Base-by-base conservation (phyloP, 2,888 invertebrate species). In the Oxyteleia sp. region DNA sequence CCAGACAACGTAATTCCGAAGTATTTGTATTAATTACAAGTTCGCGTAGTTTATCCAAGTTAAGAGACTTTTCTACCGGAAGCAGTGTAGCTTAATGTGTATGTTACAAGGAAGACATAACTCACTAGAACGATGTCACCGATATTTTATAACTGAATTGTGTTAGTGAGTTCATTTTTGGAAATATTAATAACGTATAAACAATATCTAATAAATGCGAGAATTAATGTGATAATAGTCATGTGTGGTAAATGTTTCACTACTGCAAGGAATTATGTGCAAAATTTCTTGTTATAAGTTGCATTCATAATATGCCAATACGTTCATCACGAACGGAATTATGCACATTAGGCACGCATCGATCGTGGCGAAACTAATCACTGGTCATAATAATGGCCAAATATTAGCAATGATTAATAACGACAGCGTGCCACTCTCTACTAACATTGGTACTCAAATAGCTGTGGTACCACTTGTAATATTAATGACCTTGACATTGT, bases 371-470 rank as follows among this genome's bases (percentile, higher is more conserved):
- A 66, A 45, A 7, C 66, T 76, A 57, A 66, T 76, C 75, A 76
- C 43, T 57, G 75, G 66, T 68, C 51, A 76, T 68, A 68, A 68
- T 59, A 68, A 59, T 32, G 51, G 29, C 53, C 76, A 61, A 61
- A 78, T 76, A 59, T 66, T 59, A 66, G 41, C 66, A 61, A 61
- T 78, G 76, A 78, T 78, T 68, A 76, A 76, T 76, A 78, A 78
- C 41, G 68, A 68, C 76, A 53, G 68, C 68, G 16, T 57, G 68
- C 59, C 13, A 32, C 41, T 66, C 66, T 57, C 18, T 15, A 41
- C 41, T 57, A 57, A 63, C 57, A 78, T 78, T 78, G 68, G 53
- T 68, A 78, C 68, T 78, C 61, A 68, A 78, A 78, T 68, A 68
- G 57, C 47, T 35, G 38, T 57, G 51, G 45, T 68, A 68, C 26